Evolutionary conservation across 2,888 invertebrate species (phyloP), one percentile per base, ranked within the genome.

Genomic region (Chrysolina americana): DNA sequence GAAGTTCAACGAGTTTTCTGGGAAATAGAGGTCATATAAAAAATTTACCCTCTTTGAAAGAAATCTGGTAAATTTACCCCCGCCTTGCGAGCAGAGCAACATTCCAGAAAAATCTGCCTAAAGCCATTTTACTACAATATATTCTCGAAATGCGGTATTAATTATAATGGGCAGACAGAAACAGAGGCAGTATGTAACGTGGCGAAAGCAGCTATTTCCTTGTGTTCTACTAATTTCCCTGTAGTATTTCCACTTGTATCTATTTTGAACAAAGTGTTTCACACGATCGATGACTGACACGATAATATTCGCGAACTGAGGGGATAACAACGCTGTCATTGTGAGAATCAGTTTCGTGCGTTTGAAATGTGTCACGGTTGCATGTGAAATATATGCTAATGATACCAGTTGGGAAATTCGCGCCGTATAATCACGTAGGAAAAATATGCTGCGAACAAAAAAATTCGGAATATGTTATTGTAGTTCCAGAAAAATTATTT

Each of bases 331-430:
- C 28, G 59, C 59, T 59, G 59, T 59, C 59, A 59, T 59, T 59
- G 59, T 59, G 59, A 59, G 59, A 59, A 59, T 28, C 59, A 59
- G 59, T 59, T 59, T 10, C 59, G 59, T 36, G 59, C 59, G 36
- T 59, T 59, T 9, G 59, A 36, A 59, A 59, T n/a, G n/a, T 59
- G 59, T 59, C 59, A 59, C 17, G 59, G 28, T 59, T 59, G 36
- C 59, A 59, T 59, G 59, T 59, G 59, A 59, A 59, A 59, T 36
- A 59, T 59, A 59, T 59, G 59, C 59, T 59, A 59, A 59, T 59
- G 36, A 59, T 59, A 59, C 36, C 59, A 59, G 59, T 59, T 59
- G 59, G 59, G 59, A 59, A 59, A 59, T 59, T 36, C n/a, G 8
- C n/a, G n/a, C 28, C 28, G 28, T 17, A 59, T 59, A 59, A 59